Evolutionary conservation across 1,140 invertebrate species (phyloP).

Genomic region (Bombus sibiricus): DNA sequence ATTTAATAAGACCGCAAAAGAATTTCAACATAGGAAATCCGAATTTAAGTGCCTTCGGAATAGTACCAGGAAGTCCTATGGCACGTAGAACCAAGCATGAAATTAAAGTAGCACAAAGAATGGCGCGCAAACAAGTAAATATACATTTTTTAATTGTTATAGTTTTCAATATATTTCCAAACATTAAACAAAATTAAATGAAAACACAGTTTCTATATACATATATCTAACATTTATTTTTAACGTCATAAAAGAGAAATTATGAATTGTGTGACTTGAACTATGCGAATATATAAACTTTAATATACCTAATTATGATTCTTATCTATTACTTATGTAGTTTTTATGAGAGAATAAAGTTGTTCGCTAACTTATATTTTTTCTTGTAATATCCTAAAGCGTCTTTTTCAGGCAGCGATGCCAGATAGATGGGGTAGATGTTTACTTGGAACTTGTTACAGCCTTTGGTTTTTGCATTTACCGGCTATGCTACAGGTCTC

Average conservation of each 20-base stretch:
- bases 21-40: slow-evolving; percentile 77
- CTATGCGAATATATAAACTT: too few relatives aligned
- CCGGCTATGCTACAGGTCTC: slow-evolving; percentile 82
- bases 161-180: not conserved
- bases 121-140: slow-evolving; percentile 88
- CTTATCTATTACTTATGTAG: too few relatives aligned
- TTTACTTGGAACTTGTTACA: slow-evolving; percentile 93
- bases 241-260: too few relatives aligned
- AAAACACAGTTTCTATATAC: not conserved
- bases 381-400: not conserved
- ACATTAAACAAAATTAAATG: too few relatives aligned
- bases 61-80: slow-evolving; percentile 93
- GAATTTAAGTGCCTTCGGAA: slow-evolving; percentile 76
- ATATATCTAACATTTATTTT: too few relatives aligned
- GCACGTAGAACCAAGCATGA: slow-evolving; percentile 97
- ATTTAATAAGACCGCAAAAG: slow-evolving; percentile 83
- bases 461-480: slow-evolving; percentile 98
- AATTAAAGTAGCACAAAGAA: slow-evolving; percentile 94
- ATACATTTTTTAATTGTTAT: slow-evolving; percentile 13
- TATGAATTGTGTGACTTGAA: too few relatives aligned
- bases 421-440: slow-evolving; percentile 97
- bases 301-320: too few relatives aligned
- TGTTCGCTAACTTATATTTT: not conserved
- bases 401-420: slow-evolving; percentile 74
- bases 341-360: too few relatives aligned